A percentile compares a stretch with the other conserved stretches of the same genome.
phyloP scores from a whole-genome alignment of 92 coral and sea anemone species.

The Porites rus region DNA sequence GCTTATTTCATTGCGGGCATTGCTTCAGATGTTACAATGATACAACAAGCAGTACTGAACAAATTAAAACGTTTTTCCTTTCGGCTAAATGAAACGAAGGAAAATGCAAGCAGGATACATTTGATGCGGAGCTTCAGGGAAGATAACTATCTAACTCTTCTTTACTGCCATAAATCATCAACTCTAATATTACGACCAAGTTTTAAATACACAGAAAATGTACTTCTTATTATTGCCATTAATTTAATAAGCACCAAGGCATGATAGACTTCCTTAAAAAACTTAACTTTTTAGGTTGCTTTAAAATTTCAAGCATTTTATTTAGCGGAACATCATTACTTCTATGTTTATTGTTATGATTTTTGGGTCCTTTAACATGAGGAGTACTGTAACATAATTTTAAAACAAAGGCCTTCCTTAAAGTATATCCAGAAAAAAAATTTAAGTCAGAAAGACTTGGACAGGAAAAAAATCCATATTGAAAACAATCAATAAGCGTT shows the following conservation, averaged over 20 bases:
- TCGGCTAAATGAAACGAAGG: background rate
- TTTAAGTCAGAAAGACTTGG: background rate
- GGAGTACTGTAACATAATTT: background rate
- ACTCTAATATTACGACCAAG: background rate
- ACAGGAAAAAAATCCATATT: background rate
- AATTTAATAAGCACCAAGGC: background rate
- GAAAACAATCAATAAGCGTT: too few relatives aligned
- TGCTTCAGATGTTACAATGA: background rate
- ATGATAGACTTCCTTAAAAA: background rate
- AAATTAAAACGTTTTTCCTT: background rate
- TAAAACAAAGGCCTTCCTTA: background rate
- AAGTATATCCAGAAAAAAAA: background rate
- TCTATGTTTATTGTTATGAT: background rate
- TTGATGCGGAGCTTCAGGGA: constrained; percentile 9
- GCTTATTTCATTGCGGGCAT: background rate
- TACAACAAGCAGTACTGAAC: background rate
- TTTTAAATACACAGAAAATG: background rate
- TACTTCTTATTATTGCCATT: constrained; percentile 7
- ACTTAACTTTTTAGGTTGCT: background rate
- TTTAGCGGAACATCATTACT: background rate
- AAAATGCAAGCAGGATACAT: background rate
- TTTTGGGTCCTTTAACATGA: background rate
- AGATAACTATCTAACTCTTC: too few relatives aligned
- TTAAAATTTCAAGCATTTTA: background rate
- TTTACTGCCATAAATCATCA: background rate